Base-by-base conservation (phyloP, 2,113 vertebrate species). In the Pedionomus torquatus region DNA sequence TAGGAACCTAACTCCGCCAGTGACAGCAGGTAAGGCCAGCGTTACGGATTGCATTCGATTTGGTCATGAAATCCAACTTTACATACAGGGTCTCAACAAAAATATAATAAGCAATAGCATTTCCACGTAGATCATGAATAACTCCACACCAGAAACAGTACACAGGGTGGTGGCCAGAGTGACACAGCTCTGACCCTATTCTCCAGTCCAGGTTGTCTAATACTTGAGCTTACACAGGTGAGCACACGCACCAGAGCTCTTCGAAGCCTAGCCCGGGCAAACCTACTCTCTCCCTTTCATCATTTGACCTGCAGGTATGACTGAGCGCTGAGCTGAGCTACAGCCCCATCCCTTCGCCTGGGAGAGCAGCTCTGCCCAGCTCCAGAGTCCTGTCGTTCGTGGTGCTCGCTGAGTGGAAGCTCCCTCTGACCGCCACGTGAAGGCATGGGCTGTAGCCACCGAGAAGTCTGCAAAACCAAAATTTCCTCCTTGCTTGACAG, bases 391-490 rank as follows among this genome's bases (percentile, higher is more conserved):
- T 7, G 1, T 0, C 7, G 17, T 20, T 31, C 5, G 0, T 39
- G 15, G 55, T 0, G 71, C 70, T 60, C 33, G 0, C 0, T 0
- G 5, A 13, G 33, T 0, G 2, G 4, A 3, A 21, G 26, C 28
- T 23, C 54, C 7, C 43, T 4, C 70, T 17, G 26, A 4, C 55
- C 5, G 1, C 66, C 54, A 3, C 1, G 33, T 2, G 49, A 63
- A 54, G 46, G 16, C 41, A 35, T 0, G 5, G 28, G 39, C 75
- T 30, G 48, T 3, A 0, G 25, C 5, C 70, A 39, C 82, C 3
- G 0, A 17, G 3, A 3, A 16, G 7, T 2, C 54, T 37, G 21
- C 44, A 35, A 25, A 46, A 5, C 12, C 19, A 0, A 9, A 21
- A 33, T 17, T 17, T 9, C 41, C n/a, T 23, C 30, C 10, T 8